Conservation (phyloP, 2,113 vertebrate species). For the Corynorhinus townsendii region DNA sequence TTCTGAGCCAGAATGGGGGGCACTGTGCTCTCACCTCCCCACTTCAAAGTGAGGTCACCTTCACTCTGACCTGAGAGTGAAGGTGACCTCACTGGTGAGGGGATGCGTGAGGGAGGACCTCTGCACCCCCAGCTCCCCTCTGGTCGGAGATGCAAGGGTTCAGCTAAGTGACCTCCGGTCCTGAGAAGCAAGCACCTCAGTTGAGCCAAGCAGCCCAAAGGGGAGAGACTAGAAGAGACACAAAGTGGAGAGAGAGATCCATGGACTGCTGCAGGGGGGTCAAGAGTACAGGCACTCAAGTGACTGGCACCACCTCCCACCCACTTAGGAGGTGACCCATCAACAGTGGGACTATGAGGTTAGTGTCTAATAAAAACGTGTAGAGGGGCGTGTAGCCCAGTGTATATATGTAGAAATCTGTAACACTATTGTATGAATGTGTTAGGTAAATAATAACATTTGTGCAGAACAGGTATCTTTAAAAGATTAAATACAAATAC, state of each 20-base stretch:
- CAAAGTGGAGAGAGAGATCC: background rate
- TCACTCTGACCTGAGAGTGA: background rate
- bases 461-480: no score
- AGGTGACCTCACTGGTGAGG: background rate
- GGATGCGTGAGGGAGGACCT: rapidly evolving
- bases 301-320: background rate
- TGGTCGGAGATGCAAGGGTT: no score
- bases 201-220: background rate
- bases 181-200: background rate
- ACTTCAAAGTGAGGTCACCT: background rate
- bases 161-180: background rate
- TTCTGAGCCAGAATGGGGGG: background rate
- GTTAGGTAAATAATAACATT: no score
- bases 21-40: background rate
- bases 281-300: rapidly evolving
- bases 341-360: no score
- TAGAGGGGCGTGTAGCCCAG: no score
- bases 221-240: background rate
- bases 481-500: no score
- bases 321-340: rapidly evolving
- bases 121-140: no score
- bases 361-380: no score
- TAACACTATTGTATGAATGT: no score
- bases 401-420: no score
- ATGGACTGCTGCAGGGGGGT: background rate